A percentile compares a stretch with the other conserved stretches of the same genome.
phyloP scores from a whole-genome alignment of 2,113 vertebrate species.

The Ophiodon elongatus region DNA sequence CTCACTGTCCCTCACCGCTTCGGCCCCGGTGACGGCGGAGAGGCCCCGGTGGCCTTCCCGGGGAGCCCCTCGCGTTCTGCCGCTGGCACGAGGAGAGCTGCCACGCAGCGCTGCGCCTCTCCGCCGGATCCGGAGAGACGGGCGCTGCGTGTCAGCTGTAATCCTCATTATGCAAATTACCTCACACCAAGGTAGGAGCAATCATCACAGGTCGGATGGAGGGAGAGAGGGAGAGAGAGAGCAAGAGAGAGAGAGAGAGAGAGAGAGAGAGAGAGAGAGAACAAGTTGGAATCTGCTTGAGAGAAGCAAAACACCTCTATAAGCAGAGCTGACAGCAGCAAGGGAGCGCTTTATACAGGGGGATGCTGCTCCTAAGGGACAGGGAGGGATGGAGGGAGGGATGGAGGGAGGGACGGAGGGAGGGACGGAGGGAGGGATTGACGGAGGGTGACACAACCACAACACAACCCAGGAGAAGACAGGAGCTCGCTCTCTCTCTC shows the following conservation, averaged over 20 bases:
- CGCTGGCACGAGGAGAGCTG: slow-evolving; percentile 55
- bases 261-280: neutral
- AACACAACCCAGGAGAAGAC: neutral
- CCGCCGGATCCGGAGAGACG: slow-evolving; percentile 55
- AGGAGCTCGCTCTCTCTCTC: neutral
- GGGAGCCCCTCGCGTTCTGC: slow-evolving; percentile 44
- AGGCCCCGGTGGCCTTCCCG: slow-evolving; percentile 10
- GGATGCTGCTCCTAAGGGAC: neutral
- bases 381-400: neutral
- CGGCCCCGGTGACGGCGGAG: neutral
- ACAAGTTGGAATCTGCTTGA: neutral
- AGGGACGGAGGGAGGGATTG: neutral
- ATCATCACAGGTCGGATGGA: slow-evolving; percentile 27
- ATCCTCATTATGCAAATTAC: slow-evolving; percentile 63
- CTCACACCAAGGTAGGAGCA: slow-evolving; percentile 34
- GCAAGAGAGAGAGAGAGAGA: no score
- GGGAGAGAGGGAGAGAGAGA: no score
- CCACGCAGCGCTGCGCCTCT: slow-evolving; percentile 17
- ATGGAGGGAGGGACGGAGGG: neutral
- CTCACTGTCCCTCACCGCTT: slow-evolving; percentile 21
- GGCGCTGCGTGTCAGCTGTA: slow-evolving; percentile 62
- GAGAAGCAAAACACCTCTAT: neutral
- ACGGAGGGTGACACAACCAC: neutral
- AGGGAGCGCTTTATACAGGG: neutral
- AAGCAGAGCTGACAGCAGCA: neutral